Evolutionary conservation across 2,888 invertebrate genomes (phyloP).

Genomic region (Horisme vitalbata): DNA sequence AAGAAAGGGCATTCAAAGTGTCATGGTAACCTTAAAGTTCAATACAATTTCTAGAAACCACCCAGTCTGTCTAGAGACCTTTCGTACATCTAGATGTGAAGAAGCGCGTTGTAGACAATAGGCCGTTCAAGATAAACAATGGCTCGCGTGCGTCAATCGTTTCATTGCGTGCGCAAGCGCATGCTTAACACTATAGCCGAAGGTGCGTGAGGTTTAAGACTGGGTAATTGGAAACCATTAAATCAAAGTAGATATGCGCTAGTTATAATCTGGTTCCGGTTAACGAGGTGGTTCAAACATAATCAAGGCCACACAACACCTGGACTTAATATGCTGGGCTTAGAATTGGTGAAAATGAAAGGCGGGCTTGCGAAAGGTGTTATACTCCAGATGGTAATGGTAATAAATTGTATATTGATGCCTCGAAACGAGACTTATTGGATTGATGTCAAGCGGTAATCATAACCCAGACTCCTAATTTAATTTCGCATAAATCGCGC

Average conservation of each 20-base stretch:
- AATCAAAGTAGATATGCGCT: conserved; percentile 2
- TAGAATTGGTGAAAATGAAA: conserved; percentile 4
- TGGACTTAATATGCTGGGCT: conserved; percentile 3
- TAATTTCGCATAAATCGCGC: not conserved
- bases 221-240: conserved; percentile 10
- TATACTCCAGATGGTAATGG: too few relatives aligned
- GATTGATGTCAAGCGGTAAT: not conserved
- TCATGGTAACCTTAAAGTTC: conserved; percentile 14
- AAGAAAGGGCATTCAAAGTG: conserved; percentile 3
- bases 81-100: conserved; percentile 18
- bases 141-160: conserved; percentile 44
- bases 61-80: conserved; percentile 19
- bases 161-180: conserved; percentile 34
- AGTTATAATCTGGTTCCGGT: conserved; percentile 9
- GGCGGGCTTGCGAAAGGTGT: too few relatives aligned
- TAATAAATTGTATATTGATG: too few relatives aligned
- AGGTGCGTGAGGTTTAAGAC: conserved; percentile 25
- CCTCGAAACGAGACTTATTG: too few relatives aligned
- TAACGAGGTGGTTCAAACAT: not conserved
- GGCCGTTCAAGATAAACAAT: conserved; percentile 40
- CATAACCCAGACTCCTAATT: not conserved
- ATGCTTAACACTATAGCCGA: conserved; percentile 1
- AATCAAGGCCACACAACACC: conserved; percentile 16
- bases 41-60: conserved; percentile 7
- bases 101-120: conserved; percentile 40